Conservation (phyloP, 2,113 vertebrate genomes). For the Alces alces region DNA sequence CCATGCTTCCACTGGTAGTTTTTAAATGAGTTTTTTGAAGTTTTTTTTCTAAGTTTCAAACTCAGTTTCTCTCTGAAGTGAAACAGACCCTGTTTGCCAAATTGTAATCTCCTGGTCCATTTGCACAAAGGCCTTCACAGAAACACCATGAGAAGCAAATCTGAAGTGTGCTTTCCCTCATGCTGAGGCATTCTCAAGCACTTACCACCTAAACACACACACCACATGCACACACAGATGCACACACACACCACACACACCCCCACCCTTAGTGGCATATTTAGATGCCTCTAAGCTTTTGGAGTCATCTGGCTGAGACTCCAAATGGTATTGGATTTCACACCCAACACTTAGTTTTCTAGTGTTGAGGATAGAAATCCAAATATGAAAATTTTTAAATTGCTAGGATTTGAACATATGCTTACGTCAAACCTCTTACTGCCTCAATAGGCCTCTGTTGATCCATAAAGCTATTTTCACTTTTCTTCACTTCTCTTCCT, state of each 20-base stretch:
- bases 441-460: not conserved
- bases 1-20: not conserved
- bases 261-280: not conserved
- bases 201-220: not conserved
- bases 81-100: not conserved
- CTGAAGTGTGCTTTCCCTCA: not conserved
- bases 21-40: not conserved
- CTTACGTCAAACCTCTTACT: conserved; percentile 10
- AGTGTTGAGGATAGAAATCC: conserved; percentile 23
- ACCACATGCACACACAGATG: not conserved
- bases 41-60: not conserved
- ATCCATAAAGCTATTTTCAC: conserved; percentile 55
- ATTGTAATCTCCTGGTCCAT: not conserved
- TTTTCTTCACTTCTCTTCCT: conserved; percentile 62
- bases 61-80: not conserved
- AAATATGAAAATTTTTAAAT: conserved; percentile 46
- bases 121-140: not conserved
- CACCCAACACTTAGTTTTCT: conserved; percentile 39
- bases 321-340: not conserved
- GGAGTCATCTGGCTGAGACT: not conserved
- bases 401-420: conserved; percentile 10
- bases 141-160: not conserved
- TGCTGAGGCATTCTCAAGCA: not conserved
- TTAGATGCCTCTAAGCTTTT: not conserved
- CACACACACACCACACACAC: not conserved